Evolutionary conservation across 2,888 invertebrate genomes (phyloP).

Genomic region (Eristalis intricaria): DNA sequence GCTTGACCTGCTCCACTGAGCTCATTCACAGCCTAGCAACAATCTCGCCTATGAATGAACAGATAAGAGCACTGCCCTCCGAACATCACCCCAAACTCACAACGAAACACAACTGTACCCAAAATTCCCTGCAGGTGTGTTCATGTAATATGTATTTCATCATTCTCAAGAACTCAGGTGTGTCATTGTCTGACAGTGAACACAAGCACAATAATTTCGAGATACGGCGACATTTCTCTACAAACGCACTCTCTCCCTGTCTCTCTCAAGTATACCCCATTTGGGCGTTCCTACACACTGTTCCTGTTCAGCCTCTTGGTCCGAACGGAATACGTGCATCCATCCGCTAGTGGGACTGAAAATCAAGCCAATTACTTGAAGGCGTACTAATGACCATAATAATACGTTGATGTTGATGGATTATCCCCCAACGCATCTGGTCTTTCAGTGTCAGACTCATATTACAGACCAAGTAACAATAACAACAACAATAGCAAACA

Average conservation of each 20-base stretch:
- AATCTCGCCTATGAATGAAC: background rate
- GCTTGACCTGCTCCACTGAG: background rate
- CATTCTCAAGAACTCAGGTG: background rate
- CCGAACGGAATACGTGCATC: background rate
- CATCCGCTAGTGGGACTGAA: constrained; percentile 33
- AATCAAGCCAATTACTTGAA: constrained; percentile 69
- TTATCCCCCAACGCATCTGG: constrained; percentile 65
- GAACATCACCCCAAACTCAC: background rate
- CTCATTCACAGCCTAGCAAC: background rate
- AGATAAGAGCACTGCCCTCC: background rate
- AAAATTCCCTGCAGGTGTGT: background rate
- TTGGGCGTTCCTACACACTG: background rate
- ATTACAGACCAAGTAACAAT: constrained; percentile 13
- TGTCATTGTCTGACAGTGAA: background rate
- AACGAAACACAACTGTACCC: background rate
- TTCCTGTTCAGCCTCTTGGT: background rate
- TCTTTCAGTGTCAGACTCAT: constrained; percentile 25
- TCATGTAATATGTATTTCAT: background rate
- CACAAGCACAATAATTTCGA: background rate
- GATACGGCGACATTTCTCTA: background rate
- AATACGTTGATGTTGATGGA: constrained; percentile 72
- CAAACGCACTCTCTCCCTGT: background rate
- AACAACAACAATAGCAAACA: constrained; percentile 44
- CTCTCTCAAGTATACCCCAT: background rate
- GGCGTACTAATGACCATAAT: constrained; percentile 69